Evolutionary conservation across 2,888 invertebrate species (phyloP).

Genomic region (Phyto melanocephala): DNA sequence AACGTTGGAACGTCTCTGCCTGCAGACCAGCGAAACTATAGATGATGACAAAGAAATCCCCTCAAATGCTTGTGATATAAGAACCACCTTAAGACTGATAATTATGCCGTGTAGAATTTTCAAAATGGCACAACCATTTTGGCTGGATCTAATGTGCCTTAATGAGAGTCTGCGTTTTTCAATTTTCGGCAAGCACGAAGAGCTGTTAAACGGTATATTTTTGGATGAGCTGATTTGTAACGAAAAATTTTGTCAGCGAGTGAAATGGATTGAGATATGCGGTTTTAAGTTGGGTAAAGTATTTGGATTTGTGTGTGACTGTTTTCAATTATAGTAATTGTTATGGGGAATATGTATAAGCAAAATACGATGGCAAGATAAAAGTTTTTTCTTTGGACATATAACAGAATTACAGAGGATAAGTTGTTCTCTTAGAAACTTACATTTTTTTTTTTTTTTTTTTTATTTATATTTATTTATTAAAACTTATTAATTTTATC

Average conservation of each 20-base stretch:
- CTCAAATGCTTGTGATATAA: slow-evolving; percentile 22
- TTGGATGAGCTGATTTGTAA: slow-evolving; percentile 23
- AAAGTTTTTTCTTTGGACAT: no score
- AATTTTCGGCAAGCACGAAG: slow-evolving; percentile 51
- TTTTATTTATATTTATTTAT: no score
- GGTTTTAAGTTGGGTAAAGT: slow-evolving; percentile 53
- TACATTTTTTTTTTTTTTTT: no score
- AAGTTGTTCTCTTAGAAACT: no score
- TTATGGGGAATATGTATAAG: no score
- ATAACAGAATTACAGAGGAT: no score
- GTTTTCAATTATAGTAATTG: no score
- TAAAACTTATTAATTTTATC: no score
- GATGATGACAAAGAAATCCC: slow-evolving; percentile 44
- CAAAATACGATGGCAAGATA: no score
- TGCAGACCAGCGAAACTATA: slow-evolving; percentile 41
- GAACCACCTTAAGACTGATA: slow-evolving; percentile 38
- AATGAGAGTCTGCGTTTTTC: slow-evolving; percentile 16
- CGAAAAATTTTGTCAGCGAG: background rate
- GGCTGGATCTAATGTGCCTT: slow-evolving; percentile 34
- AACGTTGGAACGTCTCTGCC: slow-evolving; percentile 33
- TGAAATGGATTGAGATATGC: slow-evolving; percentile 31
- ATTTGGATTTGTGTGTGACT: background rate
- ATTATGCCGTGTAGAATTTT: slow-evolving; percentile 39
- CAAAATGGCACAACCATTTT: slow-evolving; percentile 47
- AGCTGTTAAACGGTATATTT: slow-evolving; percentile 35